These are phyloP conservation scores for Hypsopygia costalis DNA, from an alignment of 2,888 invertebrate genomes.

Conservation along the genomic window DNA sequence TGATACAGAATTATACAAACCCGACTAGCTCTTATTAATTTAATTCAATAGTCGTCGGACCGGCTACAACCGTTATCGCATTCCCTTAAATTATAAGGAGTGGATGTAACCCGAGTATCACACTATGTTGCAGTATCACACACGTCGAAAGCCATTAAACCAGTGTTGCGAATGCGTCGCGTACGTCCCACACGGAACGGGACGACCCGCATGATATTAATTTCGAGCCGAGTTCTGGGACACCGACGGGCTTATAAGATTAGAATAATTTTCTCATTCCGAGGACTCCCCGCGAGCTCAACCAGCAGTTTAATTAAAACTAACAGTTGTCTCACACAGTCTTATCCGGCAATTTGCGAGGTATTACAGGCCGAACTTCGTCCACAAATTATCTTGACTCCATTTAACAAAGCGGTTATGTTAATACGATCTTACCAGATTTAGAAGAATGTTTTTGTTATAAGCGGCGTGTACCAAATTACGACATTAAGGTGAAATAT, in stretches of 20 bases:
- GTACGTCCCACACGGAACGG: conserved; percentile 25
- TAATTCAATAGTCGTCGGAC: too few relatives aligned
- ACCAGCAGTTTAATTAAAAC: conserved; percentile 80
- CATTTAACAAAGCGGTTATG: conserved; percentile 78
- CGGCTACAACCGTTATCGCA: conserved; percentile 49
- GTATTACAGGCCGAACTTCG: conserved; percentile 77
- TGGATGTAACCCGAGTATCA: not conserved
- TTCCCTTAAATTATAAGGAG: conserved; percentile 32
- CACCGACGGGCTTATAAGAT: conserved; percentile 75
- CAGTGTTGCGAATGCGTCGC: conserved; percentile 21
- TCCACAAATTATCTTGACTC: conserved; percentile 78
- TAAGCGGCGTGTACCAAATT: conserved; percentile 56
- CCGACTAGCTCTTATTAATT: too few relatives aligned
- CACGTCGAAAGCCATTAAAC: conserved; percentile 18
- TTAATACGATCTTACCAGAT: conserved; percentile 72
- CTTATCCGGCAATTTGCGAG: conserved; percentile 80
- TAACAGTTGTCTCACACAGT: conserved; percentile 80
- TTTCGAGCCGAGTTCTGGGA: conserved; percentile 61
- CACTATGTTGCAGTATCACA: not conserved
- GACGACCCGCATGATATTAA: conserved; percentile 62
- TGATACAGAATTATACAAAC: too few relatives aligned
- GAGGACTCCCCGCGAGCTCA: conserved; percentile 68
- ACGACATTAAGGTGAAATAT: conserved; percentile 64
- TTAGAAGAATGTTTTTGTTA: conserved; percentile 70
- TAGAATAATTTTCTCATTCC: conserved; percentile 79